Evolutionary conservation across 1,140 invertebrate genomes (phyloP).

Genomic region (Cydia fagiglandana): DNA sequence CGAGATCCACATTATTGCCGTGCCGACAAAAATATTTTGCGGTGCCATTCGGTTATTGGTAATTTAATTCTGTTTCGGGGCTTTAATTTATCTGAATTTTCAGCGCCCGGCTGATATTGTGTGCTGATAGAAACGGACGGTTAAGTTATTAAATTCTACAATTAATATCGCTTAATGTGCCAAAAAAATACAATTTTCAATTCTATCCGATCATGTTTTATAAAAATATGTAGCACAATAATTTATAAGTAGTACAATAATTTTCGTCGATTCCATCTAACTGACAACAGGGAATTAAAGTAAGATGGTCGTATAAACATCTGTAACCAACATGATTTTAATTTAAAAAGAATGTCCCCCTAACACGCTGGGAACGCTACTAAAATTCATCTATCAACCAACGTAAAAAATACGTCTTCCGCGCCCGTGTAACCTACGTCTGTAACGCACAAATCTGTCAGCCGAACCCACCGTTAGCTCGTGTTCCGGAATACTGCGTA

Average conservation of each 20-base stretch:
- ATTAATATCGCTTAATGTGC: neutral
- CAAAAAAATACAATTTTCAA: neutral
- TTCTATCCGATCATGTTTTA: too few relatives aligned
- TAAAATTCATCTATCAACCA: slow-evolving; percentile 45
- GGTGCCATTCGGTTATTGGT: slow-evolving; percentile 41
- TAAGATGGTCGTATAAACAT: neutral
- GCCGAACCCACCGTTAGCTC: slow-evolving; percentile 51
- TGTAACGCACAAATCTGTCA: slow-evolving; percentile 77
- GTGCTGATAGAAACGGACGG: slow-evolving; percentile 3
- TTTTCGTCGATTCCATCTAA: neutral
- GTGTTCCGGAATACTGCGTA: slow-evolving; percentile 37
- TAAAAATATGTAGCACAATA: neutral
- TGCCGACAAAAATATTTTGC: slow-evolving; percentile 70
- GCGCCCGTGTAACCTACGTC: slow-evolving; percentile 56
- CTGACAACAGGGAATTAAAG: neutral
- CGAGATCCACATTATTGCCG: slow-evolving; percentile 72
- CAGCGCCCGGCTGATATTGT: slow-evolving; percentile 12
- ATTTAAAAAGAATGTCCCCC: slow-evolving; percentile 25
- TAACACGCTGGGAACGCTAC: slow-evolving; percentile 30
- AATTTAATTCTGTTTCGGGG: slow-evolving; percentile 47
- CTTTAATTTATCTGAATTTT: slow-evolving; percentile 32
- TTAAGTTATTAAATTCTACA: neutral
- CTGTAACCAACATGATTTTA: slow-evolving; percentile 20
- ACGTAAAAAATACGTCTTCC: slow-evolving; percentile 56
- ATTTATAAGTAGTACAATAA: neutral